Percentiles rank a stretch among this genome's conserved stretches.
These are phyloP conservation scores for Onthophagus sagittarius DNA, from an alignment of 2,888 invertebrate genomes.

Conservation along the genomic window DNA sequence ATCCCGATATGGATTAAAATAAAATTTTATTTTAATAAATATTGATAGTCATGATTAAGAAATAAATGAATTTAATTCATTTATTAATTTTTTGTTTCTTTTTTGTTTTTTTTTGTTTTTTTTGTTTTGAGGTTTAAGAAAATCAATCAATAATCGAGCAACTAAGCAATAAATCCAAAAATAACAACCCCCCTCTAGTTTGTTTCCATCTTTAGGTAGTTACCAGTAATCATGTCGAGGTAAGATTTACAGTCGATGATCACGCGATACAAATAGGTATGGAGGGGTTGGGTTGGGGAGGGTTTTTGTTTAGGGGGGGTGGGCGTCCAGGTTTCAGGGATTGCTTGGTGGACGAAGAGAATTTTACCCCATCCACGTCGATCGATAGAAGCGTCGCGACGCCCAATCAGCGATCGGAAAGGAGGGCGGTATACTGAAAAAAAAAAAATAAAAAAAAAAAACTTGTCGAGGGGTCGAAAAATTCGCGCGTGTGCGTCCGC, in stretches of 20 bases:
- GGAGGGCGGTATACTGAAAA: not conserved
- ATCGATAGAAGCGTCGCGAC: constrained; percentile 1
- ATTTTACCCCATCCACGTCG: not conserved
- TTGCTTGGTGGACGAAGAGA: too few species aligned
- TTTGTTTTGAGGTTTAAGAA: not conserved
- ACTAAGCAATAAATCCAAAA: not conserved
- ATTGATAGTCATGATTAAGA: not conserved
- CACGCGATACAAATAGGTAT: constrained; percentile 3
- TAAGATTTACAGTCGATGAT: constrained; percentile 6
- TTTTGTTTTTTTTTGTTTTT: too few species aligned
- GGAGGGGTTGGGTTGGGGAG: not conserved
- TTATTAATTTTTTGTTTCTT: too few species aligned
- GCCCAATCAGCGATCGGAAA: not conserved
- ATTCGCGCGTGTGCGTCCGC: constrained; percentile 2
- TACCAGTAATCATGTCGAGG: not conserved
- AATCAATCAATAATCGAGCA: not conserved
- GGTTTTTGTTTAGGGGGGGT: too few species aligned
- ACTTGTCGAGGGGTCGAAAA: not conserved
- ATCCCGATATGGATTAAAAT: not conserved
- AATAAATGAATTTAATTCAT: too few species aligned
- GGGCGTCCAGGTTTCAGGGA: too few species aligned
- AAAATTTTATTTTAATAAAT: not conserved
- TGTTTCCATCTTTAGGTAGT: not conserved
- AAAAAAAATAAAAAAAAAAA: too few species aligned
- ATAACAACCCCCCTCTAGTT: not conserved